Conservation (phyloP, 2,888 invertebrate species). For the Pyrrhosoma nymphula region DNA sequence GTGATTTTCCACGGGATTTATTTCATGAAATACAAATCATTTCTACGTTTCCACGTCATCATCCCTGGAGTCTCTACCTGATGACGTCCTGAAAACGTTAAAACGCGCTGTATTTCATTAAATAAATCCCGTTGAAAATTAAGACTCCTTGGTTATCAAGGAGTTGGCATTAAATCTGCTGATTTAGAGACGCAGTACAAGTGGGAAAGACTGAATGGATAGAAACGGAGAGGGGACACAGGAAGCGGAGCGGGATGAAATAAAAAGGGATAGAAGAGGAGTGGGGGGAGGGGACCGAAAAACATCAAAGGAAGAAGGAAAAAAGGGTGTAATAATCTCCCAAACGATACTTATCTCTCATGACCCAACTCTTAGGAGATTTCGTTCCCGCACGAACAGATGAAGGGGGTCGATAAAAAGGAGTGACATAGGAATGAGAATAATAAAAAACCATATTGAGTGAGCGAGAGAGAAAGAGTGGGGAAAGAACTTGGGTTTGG, state of each 20-base stretch:
- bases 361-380: conserved; percentile 57
- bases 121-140: too few relatives aligned
- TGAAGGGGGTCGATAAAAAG: conserved; percentile 63
- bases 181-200: too few relatives aligned
- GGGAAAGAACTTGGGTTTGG: too few relatives aligned
- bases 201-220: too few relatives aligned
- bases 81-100: too few relatives aligned
- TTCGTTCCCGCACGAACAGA: conserved; percentile 55
- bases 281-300: neutral
- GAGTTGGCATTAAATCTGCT: too few relatives aligned
- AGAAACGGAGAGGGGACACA: neutral
- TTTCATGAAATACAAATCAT: too few relatives aligned
- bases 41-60: too few relatives aligned
- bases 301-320: neutral
- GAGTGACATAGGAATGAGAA: conserved; percentile 50
- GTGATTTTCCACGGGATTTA: too few relatives aligned
- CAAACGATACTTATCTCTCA: conserved; percentile 60
- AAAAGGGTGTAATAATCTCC: conserved; percentile 61
- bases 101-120: too few relatives aligned
- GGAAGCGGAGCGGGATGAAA: neutral
- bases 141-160: too few relatives aligned
- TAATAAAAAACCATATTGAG: neutral
- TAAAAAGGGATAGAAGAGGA: neutral
- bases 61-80: too few relatives aligned
- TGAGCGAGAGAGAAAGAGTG: neutral